These are phyloP conservation scores for Montipora capitata DNA, from an alignment of 92 coral and sea anemone genomes.

Conservation along the genomic window DNA sequence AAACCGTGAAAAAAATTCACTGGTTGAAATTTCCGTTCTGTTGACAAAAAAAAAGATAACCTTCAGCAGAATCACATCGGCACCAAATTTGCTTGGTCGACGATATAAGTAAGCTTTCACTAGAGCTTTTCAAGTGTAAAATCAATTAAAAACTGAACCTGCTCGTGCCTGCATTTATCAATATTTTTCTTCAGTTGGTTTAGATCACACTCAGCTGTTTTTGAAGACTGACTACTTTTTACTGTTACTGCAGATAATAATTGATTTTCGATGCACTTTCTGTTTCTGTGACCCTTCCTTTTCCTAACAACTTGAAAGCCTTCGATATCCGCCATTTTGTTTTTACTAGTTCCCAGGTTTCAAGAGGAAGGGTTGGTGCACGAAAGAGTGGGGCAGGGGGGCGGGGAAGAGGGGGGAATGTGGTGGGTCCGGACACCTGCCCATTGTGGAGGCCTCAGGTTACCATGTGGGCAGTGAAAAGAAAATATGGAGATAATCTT, in stretches of 20 bases:
- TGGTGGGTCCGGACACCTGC: too few relatives aligned
- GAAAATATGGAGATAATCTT: too few relatives aligned
- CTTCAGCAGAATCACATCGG: background rate
- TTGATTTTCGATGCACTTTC: conserved; percentile 1
- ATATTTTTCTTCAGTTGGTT: conserved; percentile 54
- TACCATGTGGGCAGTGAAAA: too few relatives aligned
- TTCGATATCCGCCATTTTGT: conserved; percentile 15
- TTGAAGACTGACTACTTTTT: background rate
- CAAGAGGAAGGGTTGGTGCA: too few relatives aligned
- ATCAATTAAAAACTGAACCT: background rate
- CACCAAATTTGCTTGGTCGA: background rate
- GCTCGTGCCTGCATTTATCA: conserved; percentile 54
- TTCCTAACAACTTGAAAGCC: conserved; percentile 73
- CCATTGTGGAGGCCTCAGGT: too few relatives aligned
- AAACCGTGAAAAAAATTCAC: conserved; percentile 73
- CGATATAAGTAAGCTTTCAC: background rate
- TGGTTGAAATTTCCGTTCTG: conserved; percentile 77
- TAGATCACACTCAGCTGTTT: conserved; percentile 24
- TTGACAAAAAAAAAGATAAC: background rate
- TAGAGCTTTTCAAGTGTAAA: background rate
- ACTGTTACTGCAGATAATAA: background rate
- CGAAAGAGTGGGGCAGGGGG: too few relatives aligned
- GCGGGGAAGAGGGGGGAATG: too few relatives aligned
- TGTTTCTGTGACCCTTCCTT: conserved; percentile 56
- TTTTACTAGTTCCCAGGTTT: too few relatives aligned